These are phyloP conservation scores for Myotis yumanensis DNA, from an alignment of 2,113 vertebrate species.

Conservation along the genomic window DNA sequence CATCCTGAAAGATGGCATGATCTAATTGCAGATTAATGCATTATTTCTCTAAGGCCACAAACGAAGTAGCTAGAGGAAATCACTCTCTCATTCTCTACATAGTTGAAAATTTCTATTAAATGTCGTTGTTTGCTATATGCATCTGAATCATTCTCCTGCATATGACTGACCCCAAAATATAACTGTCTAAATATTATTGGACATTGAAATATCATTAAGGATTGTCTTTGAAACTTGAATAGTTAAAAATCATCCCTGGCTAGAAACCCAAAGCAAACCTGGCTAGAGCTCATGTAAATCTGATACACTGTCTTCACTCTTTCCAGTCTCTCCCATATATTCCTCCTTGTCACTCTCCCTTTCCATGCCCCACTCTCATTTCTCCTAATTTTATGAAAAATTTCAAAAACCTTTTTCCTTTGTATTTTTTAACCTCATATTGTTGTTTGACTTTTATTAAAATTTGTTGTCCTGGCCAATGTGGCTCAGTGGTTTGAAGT, in stretches of 20 bases:
- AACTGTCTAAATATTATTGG: background rate
- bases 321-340: fast-evolving
- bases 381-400: slow-evolving; percentile 12
- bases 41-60: slow-evolving; percentile 67
- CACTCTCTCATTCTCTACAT: background rate
- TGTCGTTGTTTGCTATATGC: background rate
- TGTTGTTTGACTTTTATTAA: background rate
- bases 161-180: background rate
- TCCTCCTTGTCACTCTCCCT: background rate
- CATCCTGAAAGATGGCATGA: slow-evolving; percentile 66
- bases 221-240: slow-evolving; percentile 12
- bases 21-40: slow-evolving; percentile 71
- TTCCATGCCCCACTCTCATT: background rate
- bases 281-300: background rate
- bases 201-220: background rate
- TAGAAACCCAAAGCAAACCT: background rate
- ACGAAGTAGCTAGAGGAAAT: slow-evolving; percentile 39
- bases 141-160: background rate
- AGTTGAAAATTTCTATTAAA: slow-evolving; percentile 15
- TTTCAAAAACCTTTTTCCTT: background rate
- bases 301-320: background rate
- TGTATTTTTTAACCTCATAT: background rate
- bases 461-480: background rate
- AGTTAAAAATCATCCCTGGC: background rate
- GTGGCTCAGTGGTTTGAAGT: background rate